Evolutionary conservation across 1,140 invertebrate genomes (phyloP), one percentile per base, ranked within the genome.

Genomic region (Aphaenogaster floridana): DNA sequence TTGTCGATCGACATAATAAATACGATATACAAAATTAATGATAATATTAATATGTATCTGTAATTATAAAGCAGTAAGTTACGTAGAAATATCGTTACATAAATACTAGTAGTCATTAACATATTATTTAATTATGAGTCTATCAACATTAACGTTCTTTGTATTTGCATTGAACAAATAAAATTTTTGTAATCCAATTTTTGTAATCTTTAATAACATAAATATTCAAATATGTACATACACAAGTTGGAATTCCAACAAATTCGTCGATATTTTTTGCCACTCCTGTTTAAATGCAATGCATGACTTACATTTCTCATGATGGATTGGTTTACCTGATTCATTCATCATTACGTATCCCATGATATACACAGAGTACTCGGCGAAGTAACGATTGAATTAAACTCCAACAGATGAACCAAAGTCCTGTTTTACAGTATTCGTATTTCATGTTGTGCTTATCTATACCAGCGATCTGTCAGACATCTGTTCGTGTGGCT

Each of bases 291-390:
- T 59, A 28, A 6, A 36, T 50, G 50, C 71, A n/a, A 74, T 34
- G 48, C 7, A 45, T 15, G 36, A 8, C 36, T 11, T 52, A 28
- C 21, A 39, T 61, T 9, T 8, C 34, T 3, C 3, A 21, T 36
- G 15, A 61, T 36, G 17, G 39, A 77, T 77, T 77, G 39, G 48
- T 61, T 77, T 45, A 61, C 15, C 13, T 77, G 39, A 42, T 59
- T 15, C 21, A 59, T 77, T 39, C 13, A 45, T 71, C 50, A 52
- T 71, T 50, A 50, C 11, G 45, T 15, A 34, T 21, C 50, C n/a
- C 9, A 15, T n/a, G 8, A 17, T 13, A 13, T 45, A 45, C 42
- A 42, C 4, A 28, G 28, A 28, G 8, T 28, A 54, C 2, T 54
- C 7, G 17, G 11, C n/a, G 39, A 21, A 54, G 7, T 17, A 63